Evolutionary conservation across 2,888 invertebrate species (phyloP), one percentile per base, ranked within the genome.

Genomic region (Drosophila phalerata): DNA sequence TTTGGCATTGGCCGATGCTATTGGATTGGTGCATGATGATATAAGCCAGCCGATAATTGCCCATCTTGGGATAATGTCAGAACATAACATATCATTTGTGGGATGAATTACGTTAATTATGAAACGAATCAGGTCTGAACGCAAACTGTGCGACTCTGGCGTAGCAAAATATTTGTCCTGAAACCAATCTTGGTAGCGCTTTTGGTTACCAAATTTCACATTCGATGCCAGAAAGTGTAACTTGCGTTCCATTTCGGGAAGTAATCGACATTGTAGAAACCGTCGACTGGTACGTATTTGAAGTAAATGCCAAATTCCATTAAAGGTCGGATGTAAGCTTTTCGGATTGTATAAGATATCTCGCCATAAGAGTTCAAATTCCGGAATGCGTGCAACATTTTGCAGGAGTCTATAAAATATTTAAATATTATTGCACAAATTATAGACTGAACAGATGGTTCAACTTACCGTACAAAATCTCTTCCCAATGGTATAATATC

Each of bases 401-500:
- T 95, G 95, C 48, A 96, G 90, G 34, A 95, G 91, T 30, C 92
- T 92, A 55, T 45, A 17, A 52, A 42, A 28, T 6, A 22, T 22
- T n/a, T n/a, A n/a, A n/a, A n/a, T n/a, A n/a, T n/a, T n/a, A n/a
- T n/a, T n/a, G n/a, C n/a, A n/a, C n/a, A n/a, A n/a, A n/a, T n/a
- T n/a, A n/a, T n/a, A n/a, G n/a, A n/a, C n/a, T n/a, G n/a, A n/a
- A n/a, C n/a, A n/a, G n/a, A n/a, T n/a, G n/a, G n/a, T 40, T 25
- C 4, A 0, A 56, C 78, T 85, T 64, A 92, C 92, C 99, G 94
- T 60, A 98, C 96, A 90, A 99, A 94, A 93, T 99, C 99, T 88
- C 97, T 94, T 49, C 99, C 99, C 82, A 99, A 95, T 65, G 96
- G 95, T 91, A 97, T 94, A 90, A 98, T 97, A 91, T 98, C 98